These are phyloP conservation scores for Phocoena phocoena DNA, from an alignment of 2,113 vertebrate species.

Conservation along the genomic window DNA sequence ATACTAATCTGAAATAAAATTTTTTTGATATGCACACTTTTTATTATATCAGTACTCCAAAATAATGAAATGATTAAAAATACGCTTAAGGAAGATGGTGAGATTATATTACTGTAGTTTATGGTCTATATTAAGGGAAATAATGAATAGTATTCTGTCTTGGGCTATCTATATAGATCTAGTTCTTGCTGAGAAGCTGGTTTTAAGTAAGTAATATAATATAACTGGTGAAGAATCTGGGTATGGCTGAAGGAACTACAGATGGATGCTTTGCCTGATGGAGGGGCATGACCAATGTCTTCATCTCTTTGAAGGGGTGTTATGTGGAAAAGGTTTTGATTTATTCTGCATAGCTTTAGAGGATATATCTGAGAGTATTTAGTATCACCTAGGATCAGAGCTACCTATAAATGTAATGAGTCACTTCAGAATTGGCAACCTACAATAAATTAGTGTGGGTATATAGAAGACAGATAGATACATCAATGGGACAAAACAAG, in stretches of 20 bases:
- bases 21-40: not conserved
- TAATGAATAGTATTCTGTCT: not conserved
- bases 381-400: not conserved
- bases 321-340: not conserved
- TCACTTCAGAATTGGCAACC: not conserved
- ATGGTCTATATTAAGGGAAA: not conserved
- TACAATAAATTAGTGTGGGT: not conserved
- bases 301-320: not conserved
- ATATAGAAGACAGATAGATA: not conserved
- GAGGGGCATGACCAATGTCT: not conserved
- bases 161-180: not conserved
- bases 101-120: not conserved
- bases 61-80: slow-evolving; percentile 23
- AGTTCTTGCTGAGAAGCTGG: not conserved
- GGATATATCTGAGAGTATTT: not conserved
- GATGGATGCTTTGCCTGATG: not conserved
- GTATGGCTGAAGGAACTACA: not conserved
- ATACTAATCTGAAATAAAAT: not conserved
- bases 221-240: not conserved
- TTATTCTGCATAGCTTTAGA: not conserved
- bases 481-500: not conserved
- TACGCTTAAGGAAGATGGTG: not conserved
- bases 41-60: not conserved
- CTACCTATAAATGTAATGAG: not conserved
- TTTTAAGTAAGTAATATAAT: not conserved